These are phyloP conservation scores for Sinhomidia bicolor DNA, from an alignment of 2,888 invertebrate genomes.

Conservation along the genomic window DNA sequence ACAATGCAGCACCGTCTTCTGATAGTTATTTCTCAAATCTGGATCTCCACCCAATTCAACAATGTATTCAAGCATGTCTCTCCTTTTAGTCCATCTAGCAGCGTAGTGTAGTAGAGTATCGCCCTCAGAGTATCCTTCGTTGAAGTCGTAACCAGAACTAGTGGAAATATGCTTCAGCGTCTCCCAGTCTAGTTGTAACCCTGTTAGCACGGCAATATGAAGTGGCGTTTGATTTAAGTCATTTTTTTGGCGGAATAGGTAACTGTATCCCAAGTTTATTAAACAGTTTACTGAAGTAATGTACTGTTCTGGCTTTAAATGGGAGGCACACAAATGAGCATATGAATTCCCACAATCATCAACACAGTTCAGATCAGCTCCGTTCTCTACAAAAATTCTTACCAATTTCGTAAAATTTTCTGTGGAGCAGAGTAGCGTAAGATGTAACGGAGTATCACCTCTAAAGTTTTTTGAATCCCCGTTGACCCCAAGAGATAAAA, in stretches of 20 bases:
- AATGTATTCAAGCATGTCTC: not conserved
- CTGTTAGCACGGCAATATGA: not conserved
- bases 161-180: not conserved
- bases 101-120: not conserved
- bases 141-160: not conserved
- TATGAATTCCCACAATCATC: not conserved
- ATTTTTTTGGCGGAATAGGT: not conserved
- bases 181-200: not conserved
- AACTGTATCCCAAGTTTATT: not conserved
- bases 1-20: not conserved
- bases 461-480: not conserved
- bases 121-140: constrained; percentile 1
- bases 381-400: not conserved
- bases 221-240: not conserved
- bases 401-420: not conserved
- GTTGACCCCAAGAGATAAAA: not conserved
- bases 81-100: not conserved
- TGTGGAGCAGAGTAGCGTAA: not conserved
- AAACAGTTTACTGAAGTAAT: not conserved
- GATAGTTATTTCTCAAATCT: not conserved
- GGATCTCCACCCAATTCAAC: not conserved
- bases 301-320: not conserved
- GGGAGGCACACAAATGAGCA: constrained; percentile 1
- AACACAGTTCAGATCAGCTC: not conserved
- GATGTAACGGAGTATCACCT: not conserved